Percentiles rank a stretch among this genome's conserved stretches.
phyloP scores from a whole-genome alignment of 2,888 invertebrate genomes.

The Tachina grossa region DNA sequence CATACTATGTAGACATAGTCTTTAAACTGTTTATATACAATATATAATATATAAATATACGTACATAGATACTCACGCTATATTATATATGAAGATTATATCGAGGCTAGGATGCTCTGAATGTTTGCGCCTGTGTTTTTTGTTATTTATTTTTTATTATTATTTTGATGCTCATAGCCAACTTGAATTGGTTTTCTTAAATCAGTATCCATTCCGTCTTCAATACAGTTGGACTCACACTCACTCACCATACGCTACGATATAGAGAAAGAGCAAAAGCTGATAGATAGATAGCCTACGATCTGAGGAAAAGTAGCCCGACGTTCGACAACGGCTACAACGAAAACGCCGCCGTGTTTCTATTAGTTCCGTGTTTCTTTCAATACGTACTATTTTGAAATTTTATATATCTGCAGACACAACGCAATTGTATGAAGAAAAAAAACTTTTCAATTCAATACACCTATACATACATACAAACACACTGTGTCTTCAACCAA shows the following conservation, averaged over 20 bases:
- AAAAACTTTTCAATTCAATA: constrained; percentile 60
- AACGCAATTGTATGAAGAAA: constrained; percentile 25
- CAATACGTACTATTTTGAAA: constrained; percentile 62
- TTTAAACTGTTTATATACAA: constrained; percentile 14
- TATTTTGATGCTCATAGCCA: constrained; percentile 75
- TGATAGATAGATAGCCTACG: constrained; percentile 2
- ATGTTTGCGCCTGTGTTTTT: constrained; percentile 56
- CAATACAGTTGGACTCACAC: constrained; percentile 73
- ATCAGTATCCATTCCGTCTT: constrained; percentile 78
- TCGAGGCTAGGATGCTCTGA: constrained; percentile 70
- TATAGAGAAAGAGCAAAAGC: constrained; percentile 31
- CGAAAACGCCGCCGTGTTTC: constrained; percentile 58
- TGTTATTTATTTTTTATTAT: constrained; percentile 28
- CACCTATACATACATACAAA: background rate
- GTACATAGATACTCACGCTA: constrained; percentile 8
- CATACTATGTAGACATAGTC: constrained; percentile 42
- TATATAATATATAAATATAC: constrained; percentile 29
- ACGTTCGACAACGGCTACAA: constrained; percentile 46
- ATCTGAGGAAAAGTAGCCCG: constrained; percentile 26
- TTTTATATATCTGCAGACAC: constrained; percentile 26
- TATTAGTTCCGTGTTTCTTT: constrained; percentile 74
- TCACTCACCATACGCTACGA: constrained; percentile 39
- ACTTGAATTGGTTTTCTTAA: constrained; percentile 79
- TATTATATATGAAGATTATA: constrained; percentile 52
- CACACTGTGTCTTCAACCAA: constrained; percentile 51